phyloP scores from a whole-genome alignment of 1,140 invertebrate genomes.

The Aricia agestis region DNA sequence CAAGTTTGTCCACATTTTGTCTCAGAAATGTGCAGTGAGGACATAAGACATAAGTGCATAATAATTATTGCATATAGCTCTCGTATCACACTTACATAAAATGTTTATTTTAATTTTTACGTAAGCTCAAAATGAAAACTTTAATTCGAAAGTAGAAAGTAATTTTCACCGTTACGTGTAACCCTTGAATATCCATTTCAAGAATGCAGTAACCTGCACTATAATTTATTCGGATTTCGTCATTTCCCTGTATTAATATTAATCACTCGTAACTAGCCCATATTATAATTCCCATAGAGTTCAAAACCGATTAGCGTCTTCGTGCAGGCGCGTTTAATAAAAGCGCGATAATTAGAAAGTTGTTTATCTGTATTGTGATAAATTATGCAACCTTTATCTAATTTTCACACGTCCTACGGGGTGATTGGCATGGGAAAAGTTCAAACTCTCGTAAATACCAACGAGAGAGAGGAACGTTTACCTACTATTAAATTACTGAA shows the following conservation, averaged over 20 bases:
- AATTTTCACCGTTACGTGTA: not conserved
- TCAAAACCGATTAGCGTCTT: not conserved
- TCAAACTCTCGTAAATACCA: not conserved
- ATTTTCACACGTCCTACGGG: slow-evolving; percentile 2
- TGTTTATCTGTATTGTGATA: slow-evolving; percentile 5
- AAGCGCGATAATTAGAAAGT: slow-evolving; percentile 8
- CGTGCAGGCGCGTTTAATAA: not conserved
- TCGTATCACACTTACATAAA: too few relatives aligned
- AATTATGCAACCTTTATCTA: slow-evolving; percentile 15
- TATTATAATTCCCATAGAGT: not conserved
- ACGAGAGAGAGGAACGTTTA: too few relatives aligned
- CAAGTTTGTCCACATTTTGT: too few relatives aligned
- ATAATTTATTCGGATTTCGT: not conserved
- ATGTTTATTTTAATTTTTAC: not conserved
- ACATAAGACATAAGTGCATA: too few relatives aligned
- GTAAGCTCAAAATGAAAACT: not conserved
- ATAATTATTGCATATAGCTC: too few relatives aligned
- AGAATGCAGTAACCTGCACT: not conserved
- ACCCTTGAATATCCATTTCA: not conserved
- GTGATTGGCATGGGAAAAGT: not conserved
- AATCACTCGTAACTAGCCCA: not conserved
- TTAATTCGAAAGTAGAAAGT: not conserved
- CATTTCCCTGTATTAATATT: not conserved
- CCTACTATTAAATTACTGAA: too few relatives aligned
- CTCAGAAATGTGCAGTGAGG: too few relatives aligned